phyloP scores from a whole-genome alignment of 2,888 invertebrate species.

The Tiliacea citrago region DNA sequence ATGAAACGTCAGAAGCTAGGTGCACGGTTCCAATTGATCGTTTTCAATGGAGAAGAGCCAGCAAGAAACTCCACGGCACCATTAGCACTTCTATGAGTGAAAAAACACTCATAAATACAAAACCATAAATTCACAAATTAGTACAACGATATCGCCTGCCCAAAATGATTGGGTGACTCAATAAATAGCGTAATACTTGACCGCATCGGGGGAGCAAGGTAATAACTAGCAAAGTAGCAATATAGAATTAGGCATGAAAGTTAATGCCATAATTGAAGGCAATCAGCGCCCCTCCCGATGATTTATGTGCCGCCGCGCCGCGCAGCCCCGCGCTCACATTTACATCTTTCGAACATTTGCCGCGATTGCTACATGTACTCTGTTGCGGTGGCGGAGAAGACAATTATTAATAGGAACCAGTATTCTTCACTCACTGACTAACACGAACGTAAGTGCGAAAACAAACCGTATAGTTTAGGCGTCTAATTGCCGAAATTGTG shows the following conservation, averaged over 20 bases:
- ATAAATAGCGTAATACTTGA: slow-evolving; percentile 71
- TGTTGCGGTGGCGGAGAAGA: slow-evolving; percentile 61
- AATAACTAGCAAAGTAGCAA: slow-evolving; percentile 75
- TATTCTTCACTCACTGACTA: slow-evolving; percentile 47
- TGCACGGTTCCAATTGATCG: too few species aligned
- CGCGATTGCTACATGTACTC: slow-evolving; percentile 70
- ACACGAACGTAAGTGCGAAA: slow-evolving; percentile 38
- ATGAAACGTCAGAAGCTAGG: too few species aligned
- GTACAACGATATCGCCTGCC: slow-evolving; percentile 23
- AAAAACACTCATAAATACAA: slow-evolving; percentile 10
- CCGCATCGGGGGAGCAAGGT: slow-evolving; percentile 71
- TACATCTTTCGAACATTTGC: slow-evolving; percentile 83
- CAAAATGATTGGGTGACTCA: slow-evolving; percentile 35
- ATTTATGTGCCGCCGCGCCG: slow-evolving; percentile 78
- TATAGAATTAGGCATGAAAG: slow-evolving; percentile 88
- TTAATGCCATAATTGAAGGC: slow-evolving; percentile 89
- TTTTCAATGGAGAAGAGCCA: too few species aligned
- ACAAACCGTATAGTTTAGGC: slow-evolving; percentile 41
- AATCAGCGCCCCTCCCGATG: slow-evolving; percentile 87
- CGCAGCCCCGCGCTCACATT: slow-evolving; percentile 73
- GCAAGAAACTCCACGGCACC: too few species aligned
- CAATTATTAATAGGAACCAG: slow-evolving; percentile 64
- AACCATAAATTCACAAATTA: slow-evolving; percentile 27
- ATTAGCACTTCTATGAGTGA: neutral
- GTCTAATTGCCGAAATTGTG: slow-evolving; percentile 81